Evolutionary conservation across 2,113 vertebrate species (phyloP).

Genomic region (Podocnemis expansa): DNA sequence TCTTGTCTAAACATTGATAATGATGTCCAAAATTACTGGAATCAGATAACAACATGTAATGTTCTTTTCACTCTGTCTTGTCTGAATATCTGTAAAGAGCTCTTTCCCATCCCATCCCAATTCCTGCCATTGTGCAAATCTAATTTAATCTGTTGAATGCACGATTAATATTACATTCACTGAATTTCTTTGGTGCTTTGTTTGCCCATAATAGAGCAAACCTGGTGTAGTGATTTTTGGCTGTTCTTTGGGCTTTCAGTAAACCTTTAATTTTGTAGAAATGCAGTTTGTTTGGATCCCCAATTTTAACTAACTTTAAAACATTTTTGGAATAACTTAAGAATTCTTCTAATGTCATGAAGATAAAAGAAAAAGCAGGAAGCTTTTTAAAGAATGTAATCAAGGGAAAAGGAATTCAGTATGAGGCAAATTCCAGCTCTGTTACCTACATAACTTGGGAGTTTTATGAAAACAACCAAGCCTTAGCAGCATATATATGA

Average conservation of each 20-base stretch:
- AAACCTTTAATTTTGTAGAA: not conserved
- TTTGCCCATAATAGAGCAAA: constrained; percentile 4
- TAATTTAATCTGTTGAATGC: not conserved
- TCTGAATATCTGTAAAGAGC: not conserved
- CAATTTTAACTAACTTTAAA: not conserved
- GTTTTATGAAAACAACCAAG: not conserved
- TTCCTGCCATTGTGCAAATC: not conserved
- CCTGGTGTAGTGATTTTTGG: not conserved
- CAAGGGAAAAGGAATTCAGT: not conserved
- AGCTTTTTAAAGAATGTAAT: not conserved
- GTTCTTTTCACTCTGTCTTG: constrained; percentile 21
- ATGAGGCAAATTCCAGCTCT: not conserved
- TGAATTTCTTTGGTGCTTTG: constrained; percentile 2
- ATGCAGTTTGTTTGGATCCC: not conserved
- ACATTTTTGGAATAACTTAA: not conserved
- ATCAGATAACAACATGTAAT: too few relatives aligned
- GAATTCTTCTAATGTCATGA: constrained; percentile 1
- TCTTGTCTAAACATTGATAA: not conserved
- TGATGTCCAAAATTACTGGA: constrained; percentile 11
- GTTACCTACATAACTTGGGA: not conserved
- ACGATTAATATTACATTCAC: not conserved
- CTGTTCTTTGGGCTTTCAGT: not conserved
- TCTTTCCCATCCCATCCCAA: constrained; percentile 5
- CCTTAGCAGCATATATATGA: not conserved
- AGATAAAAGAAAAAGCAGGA: not conserved